phyloP scores from a whole-genome alignment of 2,888 invertebrate genomes.

The Cecidostiba fungosa region DNA sequence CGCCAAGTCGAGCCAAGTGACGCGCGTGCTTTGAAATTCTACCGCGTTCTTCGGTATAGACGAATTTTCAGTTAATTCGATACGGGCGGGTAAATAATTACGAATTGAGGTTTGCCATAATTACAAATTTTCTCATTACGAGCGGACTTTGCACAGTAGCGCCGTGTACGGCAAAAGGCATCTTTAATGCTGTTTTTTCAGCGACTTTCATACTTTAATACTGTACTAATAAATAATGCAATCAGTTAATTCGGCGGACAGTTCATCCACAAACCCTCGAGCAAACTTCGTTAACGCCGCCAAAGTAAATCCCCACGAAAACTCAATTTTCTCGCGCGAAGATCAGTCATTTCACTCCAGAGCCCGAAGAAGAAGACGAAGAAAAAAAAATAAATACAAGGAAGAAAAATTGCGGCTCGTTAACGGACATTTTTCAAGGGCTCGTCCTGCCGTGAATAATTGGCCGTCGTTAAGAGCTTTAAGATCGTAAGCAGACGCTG shows the following conservation, averaged over 20 bases:
- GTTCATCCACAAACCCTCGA: constrained; percentile 45
- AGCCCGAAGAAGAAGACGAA: background rate
- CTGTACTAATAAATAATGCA: constrained; percentile 30
- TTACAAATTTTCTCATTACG: background rate
- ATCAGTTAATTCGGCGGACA: constrained; percentile 53
- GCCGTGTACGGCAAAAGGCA: background rate
- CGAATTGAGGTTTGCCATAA: constrained; percentile 1
- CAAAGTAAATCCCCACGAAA: constrained; percentile 62
- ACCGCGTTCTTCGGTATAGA: constrained; percentile 31
- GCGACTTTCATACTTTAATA: background rate
- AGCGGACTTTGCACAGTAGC: background rate
- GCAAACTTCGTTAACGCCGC: constrained; percentile 62
- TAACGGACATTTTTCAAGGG: constrained; percentile 67
- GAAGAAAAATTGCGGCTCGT: constrained; percentile 68
- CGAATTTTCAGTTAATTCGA: constrained; percentile 11
- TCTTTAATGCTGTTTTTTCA: background rate
- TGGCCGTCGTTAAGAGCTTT: constrained; percentile 72
- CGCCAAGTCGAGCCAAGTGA: constrained; percentile 33
- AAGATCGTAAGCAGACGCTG: constrained; percentile 65
- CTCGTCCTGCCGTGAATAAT: constrained; percentile 70
- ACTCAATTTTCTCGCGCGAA: constrained; percentile 63
- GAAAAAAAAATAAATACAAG: constrained; percentile 50
- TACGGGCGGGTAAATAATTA: constrained; percentile 36
- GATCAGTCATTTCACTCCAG: constrained; percentile 60
- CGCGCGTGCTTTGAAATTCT: constrained; percentile 27